Evolutionary conservation across 2,797 vertebrate genomes (phyloP), one percentile per base, ranked within the genome.

Genomic region (Australoheros facetus): DNA sequence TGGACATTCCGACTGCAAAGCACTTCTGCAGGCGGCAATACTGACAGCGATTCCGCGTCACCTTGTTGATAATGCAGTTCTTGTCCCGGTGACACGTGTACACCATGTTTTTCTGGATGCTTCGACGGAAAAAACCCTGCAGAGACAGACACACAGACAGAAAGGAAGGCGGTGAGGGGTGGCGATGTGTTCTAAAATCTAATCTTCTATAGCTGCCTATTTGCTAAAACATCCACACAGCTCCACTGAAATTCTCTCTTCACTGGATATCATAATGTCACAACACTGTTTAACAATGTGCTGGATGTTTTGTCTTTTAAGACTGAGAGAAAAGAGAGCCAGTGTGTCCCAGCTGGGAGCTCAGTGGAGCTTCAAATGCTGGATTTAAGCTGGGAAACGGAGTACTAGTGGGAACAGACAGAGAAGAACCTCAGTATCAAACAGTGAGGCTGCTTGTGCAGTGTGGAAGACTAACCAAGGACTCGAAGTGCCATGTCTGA

Each of bases 41-140:
- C 95, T 99, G 97, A 94, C 97, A 99, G 85, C 97, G 97, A 94
- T 99, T 99, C 93, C 98, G 95, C 54, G 98, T 99, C 93, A 98
- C 97, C 95, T 99, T 99, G 96, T 99, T 99, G 96, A 99, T 98
- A 87, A 98, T 97, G 94, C 98, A 99, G 94, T 97, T 98, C 95
- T 98, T 99, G 94, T 99, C 98, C 92, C 98, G 94, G 89, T 99
- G 98, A 96, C 98, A 99, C 37, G 98, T 99, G 95, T 99, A 99
- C 94, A 99, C 96, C 98, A 99, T 98, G 96, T 98, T 98, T 96
- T 99, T 99, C 96, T 99, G 98, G 95, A 99, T 98, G 94, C 98
- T 99, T 86, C 97, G 95, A 62, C 98, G 97, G 94, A 99, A 98
- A 92, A 98, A 98, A 53, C 97, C 97, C 97, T 98, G 93, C 57